Base-by-base conservation (phyloP, 2,888 invertebrate genomes). In the Stegana nigrithorax region DNA sequence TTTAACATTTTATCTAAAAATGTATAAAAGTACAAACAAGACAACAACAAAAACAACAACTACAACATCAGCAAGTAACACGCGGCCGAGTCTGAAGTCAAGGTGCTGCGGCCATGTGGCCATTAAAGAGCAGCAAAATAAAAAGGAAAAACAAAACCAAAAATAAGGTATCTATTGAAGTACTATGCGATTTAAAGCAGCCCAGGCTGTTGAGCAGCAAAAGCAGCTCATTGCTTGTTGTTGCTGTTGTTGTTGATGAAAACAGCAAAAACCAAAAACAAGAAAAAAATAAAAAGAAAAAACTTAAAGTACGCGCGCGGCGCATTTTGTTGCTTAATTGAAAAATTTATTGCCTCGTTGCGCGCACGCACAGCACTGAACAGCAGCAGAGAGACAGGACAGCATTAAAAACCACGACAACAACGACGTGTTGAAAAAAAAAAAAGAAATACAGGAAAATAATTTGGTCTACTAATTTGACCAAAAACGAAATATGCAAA, bases 271-370 rank as follows among this genome's bases (percentile, higher is more conserved):
- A 25, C 29, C 25, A 4, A 23, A 17, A 23, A 47, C 19, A 47
- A 47, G 6, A 58, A 58, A 45, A 58, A 44, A 19, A 27, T 7
- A 58, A 12, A 36, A 47, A 12, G 29, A 27, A 45, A 59, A 47
- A 21, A 26, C 42, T 26, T 17, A 32, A 17, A 39, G 12, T 42
- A 29, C 44, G 14, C 14, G 14, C 14, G 27, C 39, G 36, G 45
- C 26, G 14, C 56, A 23, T 44, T 53, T 60, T 65, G 56, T 64
- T 68, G 53, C 42, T 68, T 67, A 72, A 72, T 71, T 67, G 72
- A 65, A 60, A 67, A 78, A 74, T 73, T 68, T 73, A 70, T 73
- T 62, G 67, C 59, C 57, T 58, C 32, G 51, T 25, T 45, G 47
- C 19, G 36, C 39, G 39, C 39, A 60, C 53, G 42, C 44, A 53